These are phyloP conservation scores for Pseudachorutes palmiensis DNA, from an alignment of 1,140 invertebrate genomes.

Conservation along the genomic window DNA sequence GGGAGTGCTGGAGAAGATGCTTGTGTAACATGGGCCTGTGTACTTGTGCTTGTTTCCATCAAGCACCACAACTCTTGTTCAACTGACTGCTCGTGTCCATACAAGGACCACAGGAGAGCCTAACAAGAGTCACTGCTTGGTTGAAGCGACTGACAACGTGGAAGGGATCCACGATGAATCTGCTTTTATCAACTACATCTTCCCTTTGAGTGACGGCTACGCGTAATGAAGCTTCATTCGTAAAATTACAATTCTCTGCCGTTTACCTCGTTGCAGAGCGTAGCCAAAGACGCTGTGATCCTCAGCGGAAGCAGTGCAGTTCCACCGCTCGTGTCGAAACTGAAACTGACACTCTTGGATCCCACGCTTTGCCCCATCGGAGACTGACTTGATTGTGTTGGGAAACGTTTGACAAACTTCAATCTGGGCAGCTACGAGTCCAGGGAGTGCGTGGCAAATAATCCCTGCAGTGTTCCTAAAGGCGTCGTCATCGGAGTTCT, in stretches of 20 bases:
- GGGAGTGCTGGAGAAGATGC: neutral
- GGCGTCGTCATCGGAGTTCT: constrained; percentile 37
- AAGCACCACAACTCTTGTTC: neutral
- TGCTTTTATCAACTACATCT: neutral
- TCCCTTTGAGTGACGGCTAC: neutral
- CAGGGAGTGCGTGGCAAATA: constrained; percentile 41
- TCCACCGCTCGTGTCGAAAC: constrained; percentile 53
- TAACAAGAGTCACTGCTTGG: neutral
- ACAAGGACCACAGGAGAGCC: neutral
- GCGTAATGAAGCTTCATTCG: neutral
- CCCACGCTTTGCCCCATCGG: constrained; percentile 48
- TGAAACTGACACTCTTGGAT: constrained; percentile 53
- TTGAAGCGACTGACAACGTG: neutral
- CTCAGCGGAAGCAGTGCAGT: constrained; percentile 47
- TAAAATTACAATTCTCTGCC: neutral
- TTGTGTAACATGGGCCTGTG: neutral
- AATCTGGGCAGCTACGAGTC: constrained; percentile 46
- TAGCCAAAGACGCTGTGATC: constrained; percentile 46
- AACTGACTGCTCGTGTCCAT: neutral
- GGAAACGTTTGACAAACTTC: constrained; percentile 48
- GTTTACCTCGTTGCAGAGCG: constrained; percentile 44
- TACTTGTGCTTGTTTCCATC: neutral
- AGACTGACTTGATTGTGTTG: constrained; percentile 47
- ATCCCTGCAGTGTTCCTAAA: constrained; percentile 38
- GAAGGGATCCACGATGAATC: neutral